Base-by-base conservation (phyloP, 2,888 invertebrate genomes). In the Apomyelois bistriatella region DNA sequence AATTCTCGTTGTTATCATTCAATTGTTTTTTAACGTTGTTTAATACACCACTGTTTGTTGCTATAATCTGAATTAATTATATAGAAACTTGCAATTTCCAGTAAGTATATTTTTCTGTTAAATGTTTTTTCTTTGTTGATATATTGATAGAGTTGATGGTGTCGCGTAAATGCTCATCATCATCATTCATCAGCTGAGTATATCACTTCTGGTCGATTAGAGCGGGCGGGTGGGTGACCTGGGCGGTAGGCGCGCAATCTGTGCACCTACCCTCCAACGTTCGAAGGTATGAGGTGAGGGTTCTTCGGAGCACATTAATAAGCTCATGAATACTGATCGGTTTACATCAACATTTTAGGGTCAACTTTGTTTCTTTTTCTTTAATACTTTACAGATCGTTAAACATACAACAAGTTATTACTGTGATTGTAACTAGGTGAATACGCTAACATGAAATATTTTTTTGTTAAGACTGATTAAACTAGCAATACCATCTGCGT, bases 181-280 rank as follows among this genome's bases (percentile, higher is more conserved):
- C 74, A 75, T 76, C 77, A 79, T 79, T 76, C 75, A 82, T 81
- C 76, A 76, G 70, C 68, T 68, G 66, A 58, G 67, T 71, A 73
- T 82, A 82, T 85, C 81, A 83, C 74, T 85, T 86, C 80, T 79
- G 74, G 78, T 79, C 79, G 79, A 86, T 87, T 85, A 80, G 79
- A 78, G 70, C 63, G 70, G 74, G 70, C 64, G 68, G n/a, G n/a
- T n/a, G n/a, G n/a, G 71, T 58, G 50, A 43, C 57, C 52, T 43
- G 58, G 60, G 60, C 62, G 60, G 71, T 64, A 67, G 73, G 69
- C 70, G 72, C 70, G 71, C 76, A 72, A 76, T 79, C 74, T 80
- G 78, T 76, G 70, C 70, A 72, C 68, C 67, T 65, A 32, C 32
- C 40, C 16, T 16, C 62, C 66, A 62, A 61, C 62, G 63, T 62